Evolutionary conservation across 2,113 vertebrate species (phyloP).

Genomic region (Thunnus thynnus): DNA sequence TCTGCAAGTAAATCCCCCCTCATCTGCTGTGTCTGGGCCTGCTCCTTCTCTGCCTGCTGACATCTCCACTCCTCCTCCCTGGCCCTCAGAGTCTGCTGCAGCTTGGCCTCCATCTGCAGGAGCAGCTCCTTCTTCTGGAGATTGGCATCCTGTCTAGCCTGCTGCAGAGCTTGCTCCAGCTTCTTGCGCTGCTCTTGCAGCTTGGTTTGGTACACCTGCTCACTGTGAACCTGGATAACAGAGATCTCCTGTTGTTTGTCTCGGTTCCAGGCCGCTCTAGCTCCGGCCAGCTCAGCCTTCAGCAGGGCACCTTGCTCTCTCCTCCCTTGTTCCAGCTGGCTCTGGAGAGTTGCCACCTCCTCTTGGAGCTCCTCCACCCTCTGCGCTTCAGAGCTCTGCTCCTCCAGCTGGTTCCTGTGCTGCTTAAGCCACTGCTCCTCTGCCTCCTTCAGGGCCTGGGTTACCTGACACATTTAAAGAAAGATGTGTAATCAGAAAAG

Average conservation of each 20-base stretch:
- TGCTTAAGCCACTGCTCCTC: slow-evolving; percentile 87
- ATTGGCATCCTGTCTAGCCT: slow-evolving; percentile 85
- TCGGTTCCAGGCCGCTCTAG: slow-evolving; percentile 89
- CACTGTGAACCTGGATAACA: slow-evolving; percentile 85
- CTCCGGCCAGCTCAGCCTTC: slow-evolving; percentile 92
- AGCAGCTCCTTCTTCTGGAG: slow-evolving; percentile 86
- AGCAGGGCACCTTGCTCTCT: slow-evolving; percentile 87
- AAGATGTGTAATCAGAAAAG: background rate
- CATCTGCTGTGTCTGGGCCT: slow-evolving; percentile 71
- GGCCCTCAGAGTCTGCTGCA: slow-evolving; percentile 82
- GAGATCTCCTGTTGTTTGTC: slow-evolving; percentile 93
- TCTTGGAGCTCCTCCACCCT: slow-evolving; percentile 86
- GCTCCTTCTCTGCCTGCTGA: slow-evolving; percentile 81
- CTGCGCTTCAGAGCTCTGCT: slow-evolving; percentile 66
- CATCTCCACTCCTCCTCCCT: slow-evolving; percentile 86
- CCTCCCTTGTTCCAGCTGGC: slow-evolving; percentile 84
- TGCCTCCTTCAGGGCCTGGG: slow-evolving; percentile 77
- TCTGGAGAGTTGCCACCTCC: slow-evolving; percentile 84
- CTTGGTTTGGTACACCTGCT: slow-evolving; percentile 86
- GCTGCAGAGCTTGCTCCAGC: slow-evolving; percentile 86
- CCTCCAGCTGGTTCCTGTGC: slow-evolving; percentile 75
- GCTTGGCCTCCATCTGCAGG: slow-evolving; percentile 87
- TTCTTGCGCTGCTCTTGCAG: slow-evolving; percentile 87
- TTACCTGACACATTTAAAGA: slow-evolving; percentile 65
- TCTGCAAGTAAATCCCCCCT: slow-evolving; percentile 84